phyloP scores from a whole-genome alignment of 2,113 vertebrate genomes.

The Odontophorus gujanensis region DNA sequence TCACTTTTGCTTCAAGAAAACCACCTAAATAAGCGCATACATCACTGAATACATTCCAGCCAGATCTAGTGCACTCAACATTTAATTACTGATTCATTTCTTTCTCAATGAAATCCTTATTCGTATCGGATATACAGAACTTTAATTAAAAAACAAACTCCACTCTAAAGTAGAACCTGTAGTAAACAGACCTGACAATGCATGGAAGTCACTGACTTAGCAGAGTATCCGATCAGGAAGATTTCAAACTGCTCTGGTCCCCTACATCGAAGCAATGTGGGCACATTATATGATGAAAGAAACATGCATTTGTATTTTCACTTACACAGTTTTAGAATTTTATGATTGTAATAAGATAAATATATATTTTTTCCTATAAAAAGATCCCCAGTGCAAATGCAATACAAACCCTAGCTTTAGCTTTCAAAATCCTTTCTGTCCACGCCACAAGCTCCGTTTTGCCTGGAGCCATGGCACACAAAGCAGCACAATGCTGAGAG shows the following conservation, averaged over 20 bases:
- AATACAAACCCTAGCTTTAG: not conserved
- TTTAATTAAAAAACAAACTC: not conserved
- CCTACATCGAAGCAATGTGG: not conserved
- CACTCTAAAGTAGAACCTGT: no score
- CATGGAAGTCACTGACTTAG: not conserved
- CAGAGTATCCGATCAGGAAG: not conserved
- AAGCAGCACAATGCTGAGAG: not conserved
- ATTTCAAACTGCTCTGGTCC: not conserved
- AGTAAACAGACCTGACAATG: not conserved
- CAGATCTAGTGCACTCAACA: not conserved
- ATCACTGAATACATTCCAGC: not conserved
- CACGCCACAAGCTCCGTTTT: not conserved
- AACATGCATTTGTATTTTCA: not conserved
- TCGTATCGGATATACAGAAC: not conserved
- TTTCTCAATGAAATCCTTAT: not conserved
- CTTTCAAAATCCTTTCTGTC: not conserved
- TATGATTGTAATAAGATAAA: accelerated
- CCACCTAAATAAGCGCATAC: not conserved
- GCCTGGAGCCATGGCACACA: accelerated
- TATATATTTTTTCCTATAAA: not conserved
- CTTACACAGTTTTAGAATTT: not conserved
- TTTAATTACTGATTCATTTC: not conserved
- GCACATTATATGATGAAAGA: not conserved
- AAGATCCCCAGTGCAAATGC: not conserved
- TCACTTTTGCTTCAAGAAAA: not conserved